A percentile compares a stretch with the other conserved stretches of the same genome.
Conservation (phyloP, 2,888 invertebrate species). For the Agriopis marginaria region DNA sequence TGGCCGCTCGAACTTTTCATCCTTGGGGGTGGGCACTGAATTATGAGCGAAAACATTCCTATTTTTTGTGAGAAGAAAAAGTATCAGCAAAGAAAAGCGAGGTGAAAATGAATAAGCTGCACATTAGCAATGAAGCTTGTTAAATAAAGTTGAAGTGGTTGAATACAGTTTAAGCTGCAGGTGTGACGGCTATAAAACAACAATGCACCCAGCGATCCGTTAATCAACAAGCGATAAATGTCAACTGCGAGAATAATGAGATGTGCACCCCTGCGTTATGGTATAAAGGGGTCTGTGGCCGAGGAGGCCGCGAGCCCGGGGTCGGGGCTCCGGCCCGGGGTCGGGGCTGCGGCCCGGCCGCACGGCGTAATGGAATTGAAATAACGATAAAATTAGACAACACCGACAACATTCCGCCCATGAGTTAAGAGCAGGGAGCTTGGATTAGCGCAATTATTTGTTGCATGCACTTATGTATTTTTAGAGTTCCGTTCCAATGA, state of each 20-base stretch:
- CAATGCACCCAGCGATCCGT: constrained; percentile 27
- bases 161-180: constrained; percentile 18
- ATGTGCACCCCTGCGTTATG: constrained; percentile 36
- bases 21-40: constrained; percentile 3
- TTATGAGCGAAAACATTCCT: background rate
- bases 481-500: background rate
- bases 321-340: constrained; percentile 27
- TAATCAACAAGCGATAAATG: constrained; percentile 48
- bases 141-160: background rate
- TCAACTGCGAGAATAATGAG: constrained; percentile 43
- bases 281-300: constrained; percentile 29
- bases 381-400: constrained; percentile 75
- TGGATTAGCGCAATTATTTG: constrained; percentile 18
- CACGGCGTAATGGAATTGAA: constrained; percentile 64
- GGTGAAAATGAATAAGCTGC: background rate
- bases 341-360: constrained; percentile 36
- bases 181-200: constrained; percentile 27
- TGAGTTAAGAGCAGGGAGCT: constrained; percentile 60
- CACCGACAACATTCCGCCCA: constrained; percentile 72
- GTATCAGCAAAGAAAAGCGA: background rate
- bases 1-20: constrained; percentile 35
- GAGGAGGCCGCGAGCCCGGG: constrained; percentile 12
- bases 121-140: background rate
- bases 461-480: constrained; percentile 27
- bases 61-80: background rate